Base-by-base conservation (phyloP, 2,797 vertebrate species). In the Poeciliopsis turneri region DNA sequence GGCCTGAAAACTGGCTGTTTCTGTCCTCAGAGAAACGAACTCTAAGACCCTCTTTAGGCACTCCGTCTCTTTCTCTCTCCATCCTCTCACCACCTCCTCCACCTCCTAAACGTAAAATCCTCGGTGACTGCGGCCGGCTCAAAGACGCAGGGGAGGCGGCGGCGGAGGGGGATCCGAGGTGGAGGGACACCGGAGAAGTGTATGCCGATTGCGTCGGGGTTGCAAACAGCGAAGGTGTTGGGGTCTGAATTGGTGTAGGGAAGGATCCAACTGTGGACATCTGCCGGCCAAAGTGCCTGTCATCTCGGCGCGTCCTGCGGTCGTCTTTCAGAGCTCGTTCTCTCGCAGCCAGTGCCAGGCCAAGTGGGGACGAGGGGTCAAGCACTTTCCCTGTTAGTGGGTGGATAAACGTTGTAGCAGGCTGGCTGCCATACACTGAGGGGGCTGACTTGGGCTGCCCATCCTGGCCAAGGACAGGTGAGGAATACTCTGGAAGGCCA, bases 311-410 rank as follows among this genome's bases (percentile, higher is more conserved):
- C 0, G 94, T 94, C 57, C 94, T 92, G 15, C 93, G 94, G 74
- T 96, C 95, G 61, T 98, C 97, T 82, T 98, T 97, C 16, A 98
- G 90, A 23, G 97, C 97, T 68, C 97, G 90, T 87, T 98, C 97
- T 33, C 97, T 94, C 18, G 97, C 97, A 2, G 97, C 97, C 72
- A 98, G 88, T 0, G 97, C 97, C 49, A 98, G 93, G 9, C 97
- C 97, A 75, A 98, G 95, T 0, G 97, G 97, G 45, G 97, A 98
- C 0, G 95, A 95, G 0, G 97, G 97, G 82, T 98, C 97, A 13
- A 98, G 91, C 80, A 97, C 96, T 89, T 98, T 98, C 72, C 97
- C 97, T 0, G 97, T 98, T 71, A 98, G 95, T 16, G 97, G 97
- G 88, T 98, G 97, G 78, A 98, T 97, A 86, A 98, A 97, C 36